Evolutionary conservation across 2,113 vertebrate species (phyloP), one percentile per base, ranked within the genome.

Genomic region (Malurus melanocephalus): DNA sequence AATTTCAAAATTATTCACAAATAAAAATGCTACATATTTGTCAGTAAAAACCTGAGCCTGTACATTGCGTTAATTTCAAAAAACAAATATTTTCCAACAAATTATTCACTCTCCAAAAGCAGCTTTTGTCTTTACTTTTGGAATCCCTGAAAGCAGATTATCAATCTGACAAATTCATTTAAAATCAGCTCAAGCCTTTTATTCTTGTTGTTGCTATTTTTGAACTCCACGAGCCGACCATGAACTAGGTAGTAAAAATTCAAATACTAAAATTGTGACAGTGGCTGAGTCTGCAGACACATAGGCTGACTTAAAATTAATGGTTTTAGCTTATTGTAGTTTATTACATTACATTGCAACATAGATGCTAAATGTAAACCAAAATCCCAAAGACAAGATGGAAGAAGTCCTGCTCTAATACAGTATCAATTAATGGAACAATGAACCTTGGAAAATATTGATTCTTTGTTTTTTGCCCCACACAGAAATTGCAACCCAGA

Each of bases 1-100:
- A 46, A n/a, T 92, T 92, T 88, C n/a, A 89, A 93, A 94, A 93
- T 84, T 59, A 89, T 89, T 93, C 84, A 83, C 56, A 89, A 89
- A 87, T 52, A 87, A 89, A 90, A 82, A 38, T 52, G 16, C 10
- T 65, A 46, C 24, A 22, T 40, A 68, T 85, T 69, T 89, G 74
- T 76, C 80, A 83, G 90, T 53, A 76, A 87, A 88, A 8, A 68
- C 13, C 33, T 52, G 28, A 93, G 60, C 10, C 77, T 75, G 26
- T 69, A 68, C 13, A 33, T 72, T 62, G 43, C 22, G 30, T 82
- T 87, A 12, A 85, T 91, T 88, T 95, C 61, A 80, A 87, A 17
- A n/a, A 76, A 33, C 4, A 92, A 94, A 85, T 65, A 60, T 81
- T 89, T 91, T 92, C 55, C 52, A 92, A 81, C 33, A 88, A 87